phyloP scores from a whole-genome alignment of 2,797 vertebrate species.

The Catharus ustulatus region DNA sequence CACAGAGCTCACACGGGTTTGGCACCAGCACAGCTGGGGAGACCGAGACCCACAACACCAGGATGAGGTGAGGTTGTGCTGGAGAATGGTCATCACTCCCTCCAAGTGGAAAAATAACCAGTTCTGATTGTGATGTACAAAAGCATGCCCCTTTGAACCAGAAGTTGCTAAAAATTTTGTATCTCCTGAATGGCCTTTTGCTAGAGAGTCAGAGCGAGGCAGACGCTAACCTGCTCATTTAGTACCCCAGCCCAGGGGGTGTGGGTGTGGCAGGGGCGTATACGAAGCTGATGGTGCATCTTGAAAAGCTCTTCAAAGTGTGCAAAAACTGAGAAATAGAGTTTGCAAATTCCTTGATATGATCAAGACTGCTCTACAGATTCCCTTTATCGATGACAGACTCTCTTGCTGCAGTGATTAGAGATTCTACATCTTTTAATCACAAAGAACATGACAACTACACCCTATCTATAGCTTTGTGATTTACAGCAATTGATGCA shows the following conservation, averaged over 20 bases:
- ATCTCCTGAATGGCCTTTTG: not conserved
- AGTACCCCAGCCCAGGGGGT: not conserved
- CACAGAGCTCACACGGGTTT: not conserved
- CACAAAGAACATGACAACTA: slow-evolving; percentile 68
- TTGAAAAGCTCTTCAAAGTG: slow-evolving; percentile 28
- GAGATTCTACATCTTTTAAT: slow-evolving; percentile 70
- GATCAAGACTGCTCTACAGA: slow-evolving; percentile 50
- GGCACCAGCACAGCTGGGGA: not conserved
- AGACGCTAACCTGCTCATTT: not conserved
- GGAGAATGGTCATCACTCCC: not conserved
- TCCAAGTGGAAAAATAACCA: not conserved
- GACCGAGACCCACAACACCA: rapidly evolving
- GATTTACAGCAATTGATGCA: slow-evolving; percentile 67
- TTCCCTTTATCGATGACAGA: slow-evolving; percentile 64
- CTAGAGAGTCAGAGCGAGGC: not conserved
- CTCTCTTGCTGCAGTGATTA: slow-evolving; percentile 63
- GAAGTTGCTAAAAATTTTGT: not conserved
- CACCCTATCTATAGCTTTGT: slow-evolving; percentile 42
- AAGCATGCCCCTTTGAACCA: not conserved
- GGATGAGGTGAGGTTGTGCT: rapidly evolving
- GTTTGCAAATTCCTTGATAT: slow-evolving; percentile 32
- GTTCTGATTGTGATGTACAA: not conserved
- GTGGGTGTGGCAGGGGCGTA: rapidly evolving
- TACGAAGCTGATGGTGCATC: not conserved
- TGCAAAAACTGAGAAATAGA: slow-evolving; percentile 21